Percentiles rank a stretch among this genome's conserved stretches.
Evolutionary conservation across 2,888 invertebrate genomes (phyloP).

Genomic region (Erebia aethiops): DNA sequence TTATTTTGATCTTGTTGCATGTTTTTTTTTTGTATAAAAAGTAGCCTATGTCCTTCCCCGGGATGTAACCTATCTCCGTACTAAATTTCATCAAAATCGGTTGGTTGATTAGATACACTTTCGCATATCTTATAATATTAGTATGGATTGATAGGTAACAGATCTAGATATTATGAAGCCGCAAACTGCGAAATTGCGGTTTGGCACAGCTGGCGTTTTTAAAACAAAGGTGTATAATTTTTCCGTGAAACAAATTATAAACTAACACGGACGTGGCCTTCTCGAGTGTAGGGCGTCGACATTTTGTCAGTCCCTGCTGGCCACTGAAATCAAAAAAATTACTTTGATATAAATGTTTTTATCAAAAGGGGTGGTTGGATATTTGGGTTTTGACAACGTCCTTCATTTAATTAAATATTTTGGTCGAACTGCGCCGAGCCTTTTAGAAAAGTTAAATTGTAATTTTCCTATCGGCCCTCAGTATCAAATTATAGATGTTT

Average conservation of each 20-base stretch:
- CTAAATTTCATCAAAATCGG: too few species aligned
- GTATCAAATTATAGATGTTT: background rate
- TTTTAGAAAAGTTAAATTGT: slow-evolving; percentile 5
- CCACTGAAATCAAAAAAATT: background rate
- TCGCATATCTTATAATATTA: too few species aligned
- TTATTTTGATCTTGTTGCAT: too few species aligned
- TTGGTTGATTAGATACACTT: too few species aligned
- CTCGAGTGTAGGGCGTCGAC: background rate
- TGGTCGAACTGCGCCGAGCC: background rate
- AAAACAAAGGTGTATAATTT: background rate
- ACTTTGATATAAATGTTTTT: slow-evolving; percentile 7
- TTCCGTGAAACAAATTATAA: background rate
- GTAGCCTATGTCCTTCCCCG: too few species aligned
- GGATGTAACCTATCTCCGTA: too few species aligned
- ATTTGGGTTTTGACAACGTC: slow-evolving; percentile 4
- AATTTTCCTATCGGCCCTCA: background rate
- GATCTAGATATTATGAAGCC: background rate
- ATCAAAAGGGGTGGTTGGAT: background rate
- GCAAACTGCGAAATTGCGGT: background rate
- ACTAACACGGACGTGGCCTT: background rate
- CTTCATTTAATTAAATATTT: slow-evolving; percentile 9
- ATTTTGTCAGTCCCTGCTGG: background rate
- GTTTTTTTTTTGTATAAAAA: too few species aligned
- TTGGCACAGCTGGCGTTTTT: background rate
- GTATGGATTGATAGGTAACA: too few species aligned